Percentiles rank a stretch among this genome's conserved stretches.
Conservation (phyloP, 2,797 vertebrate species). For the Leptoclinus maculatus region DNA sequence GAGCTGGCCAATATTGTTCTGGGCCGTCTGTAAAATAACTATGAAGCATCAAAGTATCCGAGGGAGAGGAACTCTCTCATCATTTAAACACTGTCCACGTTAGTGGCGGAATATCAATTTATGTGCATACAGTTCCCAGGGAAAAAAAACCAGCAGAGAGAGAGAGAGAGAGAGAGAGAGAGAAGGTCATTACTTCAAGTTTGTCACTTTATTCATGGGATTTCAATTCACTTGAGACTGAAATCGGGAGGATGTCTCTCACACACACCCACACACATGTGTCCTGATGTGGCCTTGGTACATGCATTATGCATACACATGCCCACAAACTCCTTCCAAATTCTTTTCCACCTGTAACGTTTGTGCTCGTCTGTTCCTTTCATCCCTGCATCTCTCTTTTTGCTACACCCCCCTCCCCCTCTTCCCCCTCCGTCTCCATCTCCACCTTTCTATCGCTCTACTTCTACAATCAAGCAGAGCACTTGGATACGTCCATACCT, state of each 20-base stretch:
- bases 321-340: constrained; percentile 26
- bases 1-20: not conserved
- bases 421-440: constrained; percentile 18
- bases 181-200: constrained; percentile 55
- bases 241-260: constrained; percentile 7
- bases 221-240: constrained; percentile 49
- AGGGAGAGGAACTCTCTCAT: constrained; percentile 12
- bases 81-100: constrained; percentile 28
- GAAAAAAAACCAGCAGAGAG: not conserved
- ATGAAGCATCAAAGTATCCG: constrained; percentile 1
- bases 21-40: not conserved
- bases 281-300: constrained; percentile 39
- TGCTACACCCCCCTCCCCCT: not conserved
- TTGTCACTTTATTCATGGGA: constrained; percentile 53
- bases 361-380: constrained; percentile 36
- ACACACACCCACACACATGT: not conserved
- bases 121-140: not conserved
- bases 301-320: constrained; percentile 57
- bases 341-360: constrained; percentile 46
- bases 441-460: constrained; percentile 36
- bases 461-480: constrained; percentile 53
- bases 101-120: constrained; percentile 52
- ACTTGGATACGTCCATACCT: constrained; percentile 42
- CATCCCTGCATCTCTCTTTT: constrained; percentile 26
- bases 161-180: constrained; percentile 9